Evolutionary conservation across 2,888 invertebrate species (phyloP).

Genomic region (Tolmerus cingulatus): DNA sequence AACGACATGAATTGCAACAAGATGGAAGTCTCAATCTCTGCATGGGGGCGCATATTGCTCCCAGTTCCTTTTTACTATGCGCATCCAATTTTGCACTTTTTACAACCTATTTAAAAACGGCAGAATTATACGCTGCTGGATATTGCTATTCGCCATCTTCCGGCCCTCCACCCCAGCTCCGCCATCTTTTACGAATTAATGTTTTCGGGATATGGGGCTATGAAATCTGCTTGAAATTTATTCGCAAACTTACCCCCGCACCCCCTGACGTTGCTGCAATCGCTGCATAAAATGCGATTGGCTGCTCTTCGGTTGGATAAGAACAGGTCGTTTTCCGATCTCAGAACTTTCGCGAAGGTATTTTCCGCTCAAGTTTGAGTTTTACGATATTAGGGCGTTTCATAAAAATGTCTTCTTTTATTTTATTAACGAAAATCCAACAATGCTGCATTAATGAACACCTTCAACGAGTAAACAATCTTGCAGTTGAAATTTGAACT

Average conservation of each 20-base stretch:
- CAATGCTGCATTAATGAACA: neutral
- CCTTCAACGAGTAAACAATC: neutral
- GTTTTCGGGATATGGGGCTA: neutral
- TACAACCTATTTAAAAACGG: slow-evolving; percentile 32
- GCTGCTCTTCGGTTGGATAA: neutral
- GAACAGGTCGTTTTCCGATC: neutral
- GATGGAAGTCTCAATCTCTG: slow-evolving; percentile 38
- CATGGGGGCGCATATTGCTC: slow-evolving; percentile 31
- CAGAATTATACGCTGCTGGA: slow-evolving; percentile 18
- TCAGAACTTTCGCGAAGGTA: neutral
- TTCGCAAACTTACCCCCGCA: neutral
- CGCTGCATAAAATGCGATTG: neutral
- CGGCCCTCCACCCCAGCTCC: neutral
- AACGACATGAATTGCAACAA: slow-evolving; percentile 39
- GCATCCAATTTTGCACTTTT: slow-evolving; percentile 34
- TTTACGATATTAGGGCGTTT: neutral
- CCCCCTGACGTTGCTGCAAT: neutral
- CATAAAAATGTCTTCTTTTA: neutral
- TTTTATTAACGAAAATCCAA: neutral
- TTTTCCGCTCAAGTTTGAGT: neutral
- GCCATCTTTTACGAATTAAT: neutral
- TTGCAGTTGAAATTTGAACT: neutral
- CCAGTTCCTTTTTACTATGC: slow-evolving; percentile 28
- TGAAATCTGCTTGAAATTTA: neutral
- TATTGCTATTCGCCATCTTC: neutral